Conservation (phyloP, 2,113 vertebrate genomes). For the Megaleporinus macrocephalus region DNA sequence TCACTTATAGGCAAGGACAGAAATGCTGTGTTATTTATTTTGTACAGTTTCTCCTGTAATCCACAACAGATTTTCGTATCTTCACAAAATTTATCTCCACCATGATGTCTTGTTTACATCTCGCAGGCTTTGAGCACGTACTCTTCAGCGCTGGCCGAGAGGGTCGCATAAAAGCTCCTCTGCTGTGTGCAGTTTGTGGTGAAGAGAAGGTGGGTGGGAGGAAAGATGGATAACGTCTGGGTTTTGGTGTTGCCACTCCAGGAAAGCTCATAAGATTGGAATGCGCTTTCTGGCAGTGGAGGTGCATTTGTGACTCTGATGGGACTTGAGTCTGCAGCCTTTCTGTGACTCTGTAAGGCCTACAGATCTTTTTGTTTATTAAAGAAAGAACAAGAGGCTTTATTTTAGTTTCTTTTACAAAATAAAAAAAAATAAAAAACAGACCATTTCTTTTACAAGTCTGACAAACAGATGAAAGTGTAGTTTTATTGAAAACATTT, state of each 20-base stretch:
- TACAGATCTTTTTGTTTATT: background rate
- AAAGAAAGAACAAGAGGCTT: background rate
- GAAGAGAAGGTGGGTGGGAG: slow-evolving; percentile 9
- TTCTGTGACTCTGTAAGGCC: background rate
- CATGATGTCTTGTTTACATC: background rate
- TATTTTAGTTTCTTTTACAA: background rate
- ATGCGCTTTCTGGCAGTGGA: slow-evolving; percentile 9
- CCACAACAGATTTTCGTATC: too few relatives aligned
- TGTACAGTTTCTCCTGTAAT: too few relatives aligned
- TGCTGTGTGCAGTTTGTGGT: slow-evolving; percentile 8
- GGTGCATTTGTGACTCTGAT: slow-evolving; percentile 2
- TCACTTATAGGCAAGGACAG: too few relatives aligned
- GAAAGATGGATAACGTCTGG: slow-evolving; percentile 25
- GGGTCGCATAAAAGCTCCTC: background rate
- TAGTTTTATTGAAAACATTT: too few relatives aligned
- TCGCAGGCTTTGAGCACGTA: background rate
- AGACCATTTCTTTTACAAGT: background rate
- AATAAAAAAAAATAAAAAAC: background rate
- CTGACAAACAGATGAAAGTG: too few relatives aligned
- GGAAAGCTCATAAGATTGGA: slow-evolving; percentile 23
- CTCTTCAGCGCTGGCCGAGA: background rate
- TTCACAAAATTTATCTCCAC: too few relatives aligned
- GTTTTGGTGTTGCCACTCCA: slow-evolving; percentile 24
- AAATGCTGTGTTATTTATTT: too few relatives aligned
- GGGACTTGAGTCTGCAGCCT: background rate